Evolutionary conservation across 2,113 vertebrate genomes (phyloP), one percentile per base, ranked within the genome.

Genomic region (Brachyhypopomus gauderio): DNA sequence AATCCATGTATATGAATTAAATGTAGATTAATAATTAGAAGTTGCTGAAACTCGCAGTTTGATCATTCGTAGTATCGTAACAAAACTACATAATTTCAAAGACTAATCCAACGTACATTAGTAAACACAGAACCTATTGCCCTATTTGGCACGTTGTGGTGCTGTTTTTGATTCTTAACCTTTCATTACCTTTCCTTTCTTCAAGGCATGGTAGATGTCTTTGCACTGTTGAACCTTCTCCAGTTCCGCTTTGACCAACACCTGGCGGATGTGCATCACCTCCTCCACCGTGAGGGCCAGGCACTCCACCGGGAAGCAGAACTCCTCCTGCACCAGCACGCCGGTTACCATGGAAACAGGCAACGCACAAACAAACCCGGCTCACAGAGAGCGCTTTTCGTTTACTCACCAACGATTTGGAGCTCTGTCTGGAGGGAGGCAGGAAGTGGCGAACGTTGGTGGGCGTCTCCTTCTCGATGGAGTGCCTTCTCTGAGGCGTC

Each of bases 171-270:
- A 41, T 5, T 41, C 5, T 3, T 7, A 38, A 38, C 3, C 3
- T 7, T 38, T 7, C 1, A 82, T 71, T 92, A 99, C 98, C 97
- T 99, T 99, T 90, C 98, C 98, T 92, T 98, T 99, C 91, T 99
- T 99, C 90, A 99, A 94, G n/a, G 98, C 97, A 1, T 92, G 96
- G 91, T 99, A 99, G 90, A 99, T 81, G 5, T 99, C 97, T 92
- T 96, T 98, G 83, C 98, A 98, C 64, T 99, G 98, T 89, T 99
- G 98, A 89, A 98, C 98, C 89, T 99, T 99, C 90, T 99, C 98
- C 90, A 99, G 93, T 87, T 99, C 98, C 0, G 97, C 98, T 85
- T 99, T 98, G 76, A 99, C 98, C 87, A 99, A 92, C 86, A 99
- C 98, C 90, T 99, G 98, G 76, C 98, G 94, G 89, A 99, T 99